Evolutionary conservation across 2,113 vertebrate genomes (phyloP), one percentile per base, ranked within the genome.

Genomic region (Paramisgurnus dabryanus): DNA sequence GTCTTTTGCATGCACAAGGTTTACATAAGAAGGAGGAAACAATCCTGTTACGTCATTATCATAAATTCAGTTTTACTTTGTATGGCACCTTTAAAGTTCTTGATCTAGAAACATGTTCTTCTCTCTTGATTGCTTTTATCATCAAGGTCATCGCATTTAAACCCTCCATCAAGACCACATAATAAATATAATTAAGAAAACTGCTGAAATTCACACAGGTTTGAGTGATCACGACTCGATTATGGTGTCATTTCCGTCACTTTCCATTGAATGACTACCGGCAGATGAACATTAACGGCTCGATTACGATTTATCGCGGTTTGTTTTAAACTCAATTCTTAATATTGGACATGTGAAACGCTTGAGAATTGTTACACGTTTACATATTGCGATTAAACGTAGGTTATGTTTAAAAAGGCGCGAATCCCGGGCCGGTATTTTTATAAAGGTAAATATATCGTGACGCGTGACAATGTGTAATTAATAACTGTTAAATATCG

Each of bases 211-310:
- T 0, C 4, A 3, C 10, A 5, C 0, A 8, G 53, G 40, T 4
- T 5, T 5, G 17, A 71, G 18, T 53, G n/a, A 73, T n/a, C 7
- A 18, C 7, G 34, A 57, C 40, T 45, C 6, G 2, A 43, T 22
- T 22, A 22, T 8, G 13, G 10, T 1, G 10, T 27, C 4, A 45
- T 8, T 18, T 6, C 12, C 1, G 3, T 3, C 34, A 5, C 11
- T 40, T 41, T 72, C 15, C 40, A 55, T 45, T 76, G 13, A 76
- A 64, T n/a, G 73, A 18, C 58, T 49, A 76, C 60, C 73, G 73
- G 73, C 60, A 76, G 43, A 76, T 50, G 3, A 17, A 63, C 17
- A n/a, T 64, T 76, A 34, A 5, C 17, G 2, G 5, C 1, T 34
- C 12, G 61, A 61, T 50, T 3, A 0, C 11, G 18, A 64, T 39